These are phyloP conservation scores for Pyxicephalus adspersus DNA, from an alignment of 2,113 vertebrate species.

Conservation along the genomic window DNA sequence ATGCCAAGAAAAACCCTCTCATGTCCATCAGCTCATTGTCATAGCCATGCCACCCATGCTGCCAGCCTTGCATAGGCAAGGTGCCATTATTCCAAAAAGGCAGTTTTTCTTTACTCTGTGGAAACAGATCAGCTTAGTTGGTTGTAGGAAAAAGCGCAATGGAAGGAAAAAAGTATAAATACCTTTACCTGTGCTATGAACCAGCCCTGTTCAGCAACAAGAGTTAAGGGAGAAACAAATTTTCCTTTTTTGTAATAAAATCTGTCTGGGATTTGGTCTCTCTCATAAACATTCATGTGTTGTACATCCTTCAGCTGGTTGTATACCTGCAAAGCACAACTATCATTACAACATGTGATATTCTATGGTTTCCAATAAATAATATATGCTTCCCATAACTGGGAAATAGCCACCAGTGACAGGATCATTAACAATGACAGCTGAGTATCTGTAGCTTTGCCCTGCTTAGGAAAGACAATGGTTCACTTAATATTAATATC, in stretches of 20 bases:
- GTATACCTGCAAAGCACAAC: conserved; percentile 76
- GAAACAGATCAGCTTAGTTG: background rate
- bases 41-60: conserved; percentile 93
- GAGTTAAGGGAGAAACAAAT: conserved; percentile 88
- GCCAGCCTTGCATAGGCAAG: conserved; percentile 77
- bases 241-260: conserved; percentile 87
- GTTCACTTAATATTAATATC: too few species aligned
- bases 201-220: conserved; percentile 90
- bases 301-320: conserved; percentile 71
- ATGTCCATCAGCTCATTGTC: conserved; percentile 93
- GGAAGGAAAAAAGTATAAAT: background rate
- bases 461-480: too few species aligned
- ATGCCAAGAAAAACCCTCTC: conserved; percentile 89
- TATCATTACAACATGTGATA: background rate
- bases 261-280: conserved; percentile 80
- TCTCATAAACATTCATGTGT: conserved; percentile 82
- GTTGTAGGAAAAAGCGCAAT: background rate
- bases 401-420: too few species aligned
- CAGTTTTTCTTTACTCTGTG: conserved; percentile 81
- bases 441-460: too few species aligned
- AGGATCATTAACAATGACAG: too few species aligned
- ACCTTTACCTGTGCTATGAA: conserved; percentile 86
- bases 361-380: too few species aligned
- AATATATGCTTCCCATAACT: too few species aligned
- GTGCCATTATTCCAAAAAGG: conserved; percentile 90